Base-by-base conservation (phyloP, 2,888 invertebrate genomes). In the Ectemnius continuus region DNA sequence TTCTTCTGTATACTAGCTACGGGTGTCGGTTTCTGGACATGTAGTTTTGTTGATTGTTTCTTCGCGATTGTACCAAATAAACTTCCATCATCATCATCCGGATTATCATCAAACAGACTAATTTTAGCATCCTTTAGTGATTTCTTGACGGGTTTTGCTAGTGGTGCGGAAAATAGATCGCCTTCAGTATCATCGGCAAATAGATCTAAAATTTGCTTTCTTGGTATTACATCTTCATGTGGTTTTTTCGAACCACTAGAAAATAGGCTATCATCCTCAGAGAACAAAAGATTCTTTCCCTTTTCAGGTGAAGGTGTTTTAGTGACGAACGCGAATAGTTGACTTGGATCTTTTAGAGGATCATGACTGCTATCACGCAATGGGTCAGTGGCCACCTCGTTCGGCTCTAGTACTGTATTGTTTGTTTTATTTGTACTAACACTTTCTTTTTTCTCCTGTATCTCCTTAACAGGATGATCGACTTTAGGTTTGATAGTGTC, bases 251-350 rank as follows among this genome's bases (percentile, higher is more conserved):
- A 64, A 0, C 84, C 69, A 5, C 78, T 84, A 0, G 86, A 85
- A 57, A 90, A 90, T 2, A 91, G 79, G 63, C 90, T 88, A 28
- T 89, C 88, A 47, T 90, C 90, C 52, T 90, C 90, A 18, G 85
- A 76, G 60, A 86, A 85, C 28, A 87, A 58, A 5, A 87, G 60
- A 73, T 83, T 85, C 47, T 88, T 87, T 3, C 85, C 85, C 63
- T 88, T 90, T 23, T 90, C 91, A 4, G 91, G 91, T 3, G 91
- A 91, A 4, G 91, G 89, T 2, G 91, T 90, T 78, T 90, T 88
- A 0, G 90, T 91, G 3, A 91, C 91, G 46, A 91, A 91, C 4
- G 91, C 91, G 65, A 91, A 91, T 13, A 91, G 64, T 57, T 88
- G 89, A 71, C 89, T 90, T 0, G 90, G 90, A 79, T 91, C 89